These are phyloP conservation scores for Azemiops feae DNA, from an alignment of 2,113 vertebrate species.

Conservation along the genomic window DNA sequence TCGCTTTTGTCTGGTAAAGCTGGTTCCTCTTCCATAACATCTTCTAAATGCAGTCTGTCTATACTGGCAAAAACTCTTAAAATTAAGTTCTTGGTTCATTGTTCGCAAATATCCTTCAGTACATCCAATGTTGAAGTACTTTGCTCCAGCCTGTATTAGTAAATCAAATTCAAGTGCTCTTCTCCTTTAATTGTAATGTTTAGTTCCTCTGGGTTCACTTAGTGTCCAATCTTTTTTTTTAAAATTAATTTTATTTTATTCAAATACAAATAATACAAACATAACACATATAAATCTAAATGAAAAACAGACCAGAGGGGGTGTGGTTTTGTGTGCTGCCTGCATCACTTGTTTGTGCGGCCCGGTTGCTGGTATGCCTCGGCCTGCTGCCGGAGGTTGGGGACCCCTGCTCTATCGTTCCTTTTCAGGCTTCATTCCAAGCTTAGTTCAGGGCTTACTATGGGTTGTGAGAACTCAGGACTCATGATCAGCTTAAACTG, in stretches of 20 bases:
- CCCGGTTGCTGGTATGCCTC: no score
- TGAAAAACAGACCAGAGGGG: no score
- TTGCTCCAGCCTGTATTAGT: background rate
- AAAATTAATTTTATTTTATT: no score
- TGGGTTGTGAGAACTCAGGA: background rate
- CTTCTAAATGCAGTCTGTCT: background rate
- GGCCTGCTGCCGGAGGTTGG: no score
- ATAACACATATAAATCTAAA: no score
- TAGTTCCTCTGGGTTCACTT: background rate
- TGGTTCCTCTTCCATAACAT: background rate
- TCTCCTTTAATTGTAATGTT: background rate
- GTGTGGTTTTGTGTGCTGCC: no score
- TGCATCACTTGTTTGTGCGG: no score
- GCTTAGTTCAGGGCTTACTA: background rate
- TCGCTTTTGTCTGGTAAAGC: background rate
- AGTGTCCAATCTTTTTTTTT: no score
- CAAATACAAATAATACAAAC: no score
- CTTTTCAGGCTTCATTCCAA: background rate
- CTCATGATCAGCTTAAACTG: background rate
- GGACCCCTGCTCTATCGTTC: background rate
- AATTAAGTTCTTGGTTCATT: background rate
- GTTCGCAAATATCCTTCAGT: background rate
- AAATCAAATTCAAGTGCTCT: background rate
- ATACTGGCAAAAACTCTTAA: background rate
- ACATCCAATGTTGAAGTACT: background rate